Evolutionary conservation across 2,113 vertebrate species (phyloP).

Genomic region (Ifrita kowaldi): DNA sequence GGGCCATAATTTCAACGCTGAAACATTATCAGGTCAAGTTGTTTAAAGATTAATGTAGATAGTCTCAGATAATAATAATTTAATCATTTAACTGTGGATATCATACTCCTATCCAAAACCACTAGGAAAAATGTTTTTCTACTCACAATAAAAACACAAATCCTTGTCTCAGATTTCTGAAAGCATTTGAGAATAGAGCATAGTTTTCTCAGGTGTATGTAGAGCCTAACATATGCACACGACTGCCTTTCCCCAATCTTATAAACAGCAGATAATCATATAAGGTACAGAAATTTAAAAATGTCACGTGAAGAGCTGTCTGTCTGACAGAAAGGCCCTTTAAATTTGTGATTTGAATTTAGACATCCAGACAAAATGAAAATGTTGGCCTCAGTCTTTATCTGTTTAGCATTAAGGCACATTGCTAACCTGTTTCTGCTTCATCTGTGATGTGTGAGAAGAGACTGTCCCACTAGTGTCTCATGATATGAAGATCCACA

Average conservation of each 20-base stretch:
- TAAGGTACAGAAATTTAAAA: neutral
- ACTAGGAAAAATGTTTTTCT: neutral
- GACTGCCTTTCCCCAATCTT: neutral
- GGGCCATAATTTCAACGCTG: neutral
- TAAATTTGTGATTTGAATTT: neutral
- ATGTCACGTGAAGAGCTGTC: neutral
- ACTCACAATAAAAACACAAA: neutral
- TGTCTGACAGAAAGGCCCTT: neutral
- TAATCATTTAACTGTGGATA: neutral
- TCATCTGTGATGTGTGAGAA: neutral
- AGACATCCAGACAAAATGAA: neutral
- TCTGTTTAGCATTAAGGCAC: neutral
- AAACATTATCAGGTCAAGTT: neutral
- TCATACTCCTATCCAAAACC: neutral
- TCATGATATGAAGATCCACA: neutral
- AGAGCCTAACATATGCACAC: neutral
- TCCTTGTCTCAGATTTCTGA: neutral
- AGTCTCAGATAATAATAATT: neutral
- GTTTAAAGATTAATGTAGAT: neutral
- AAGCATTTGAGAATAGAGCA: neutral
- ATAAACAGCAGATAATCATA: neutral
- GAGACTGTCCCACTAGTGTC: neutral
- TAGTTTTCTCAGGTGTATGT: neutral
- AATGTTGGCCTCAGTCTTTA: neutral
- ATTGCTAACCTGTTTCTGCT: neutral